phyloP scores from a whole-genome alignment of 2,113 vertebrate genomes.

The Sialia sialis region DNA sequence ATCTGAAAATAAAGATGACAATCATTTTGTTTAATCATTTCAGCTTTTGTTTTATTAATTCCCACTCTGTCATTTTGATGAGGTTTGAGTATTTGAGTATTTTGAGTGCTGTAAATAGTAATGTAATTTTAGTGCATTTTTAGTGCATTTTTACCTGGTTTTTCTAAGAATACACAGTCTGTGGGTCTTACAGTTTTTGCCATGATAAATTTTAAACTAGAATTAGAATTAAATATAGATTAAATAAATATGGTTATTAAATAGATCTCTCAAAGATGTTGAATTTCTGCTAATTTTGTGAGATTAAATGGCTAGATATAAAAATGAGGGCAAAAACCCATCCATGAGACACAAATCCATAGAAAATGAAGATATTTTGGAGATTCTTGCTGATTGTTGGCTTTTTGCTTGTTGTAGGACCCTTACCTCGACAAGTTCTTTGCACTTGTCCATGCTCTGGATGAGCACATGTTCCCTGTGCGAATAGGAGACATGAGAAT shows the following conservation, averaged over 20 bases:
- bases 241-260: too few species aligned
- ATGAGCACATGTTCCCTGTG: conserved; percentile 98
- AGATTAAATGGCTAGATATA: not conserved
- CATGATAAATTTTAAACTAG: not conserved
- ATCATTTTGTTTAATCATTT: not conserved
- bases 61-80: not conserved
- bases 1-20: too few species aligned
- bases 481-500: conserved; percentile 97
- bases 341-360: not conserved
- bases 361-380: not conserved
- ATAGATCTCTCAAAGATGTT: not conserved
- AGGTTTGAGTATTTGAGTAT: not conserved
- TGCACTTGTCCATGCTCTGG: conserved; percentile 94
- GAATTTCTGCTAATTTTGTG: not conserved
- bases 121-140: not conserved
- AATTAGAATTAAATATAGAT: not conserved
- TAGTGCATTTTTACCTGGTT: not conserved
- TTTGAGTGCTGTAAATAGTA: not conserved
- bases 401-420: conserved; percentile 76
- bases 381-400: not conserved
- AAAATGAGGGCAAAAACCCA: not conserved
- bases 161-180: not conserved
- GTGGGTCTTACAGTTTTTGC: not conserved
- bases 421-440: conserved; percentile 98
- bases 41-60: not conserved